Evolutionary conservation across 1,140 invertebrate species (phyloP).

Genomic region (Doryteuthis pealeii): DNA sequence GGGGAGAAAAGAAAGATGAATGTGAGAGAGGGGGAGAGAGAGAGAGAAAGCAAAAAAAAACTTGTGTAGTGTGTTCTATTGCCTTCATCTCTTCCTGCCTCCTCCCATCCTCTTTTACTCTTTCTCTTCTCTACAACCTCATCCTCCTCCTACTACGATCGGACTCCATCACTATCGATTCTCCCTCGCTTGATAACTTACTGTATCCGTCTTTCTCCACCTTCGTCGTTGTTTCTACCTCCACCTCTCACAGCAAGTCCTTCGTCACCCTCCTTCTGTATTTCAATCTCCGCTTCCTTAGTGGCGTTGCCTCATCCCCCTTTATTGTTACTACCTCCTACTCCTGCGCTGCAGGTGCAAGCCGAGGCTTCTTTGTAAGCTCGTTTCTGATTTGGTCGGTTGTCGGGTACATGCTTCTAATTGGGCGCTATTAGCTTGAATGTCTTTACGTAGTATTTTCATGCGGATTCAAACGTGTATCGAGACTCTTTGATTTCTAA

Average conservation of each 20-base stretch:
- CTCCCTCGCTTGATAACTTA: background rate
- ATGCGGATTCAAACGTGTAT: conserved; percentile 59
- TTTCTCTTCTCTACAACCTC: background rate
- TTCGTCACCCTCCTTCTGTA: too few species aligned
- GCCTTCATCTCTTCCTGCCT: too few species aligned
- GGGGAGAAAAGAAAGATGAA: too few species aligned
- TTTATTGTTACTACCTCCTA: background rate
- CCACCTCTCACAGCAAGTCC: background rate
- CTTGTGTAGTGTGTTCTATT: too few species aligned
- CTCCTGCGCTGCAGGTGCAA: background rate
- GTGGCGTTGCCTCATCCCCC: background rate
- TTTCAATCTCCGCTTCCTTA: too few species aligned
- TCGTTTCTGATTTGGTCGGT: conserved; percentile 46
- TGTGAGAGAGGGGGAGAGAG: too few species aligned
- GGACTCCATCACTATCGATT: background rate
- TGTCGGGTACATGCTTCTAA: conserved; percentile 49
- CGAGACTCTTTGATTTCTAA: conserved; percentile 28
- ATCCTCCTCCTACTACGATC: background rate
- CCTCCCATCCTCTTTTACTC: too few species aligned
- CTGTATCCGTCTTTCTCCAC: background rate
- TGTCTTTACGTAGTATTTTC: conserved; percentile 55
- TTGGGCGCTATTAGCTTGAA: conserved; percentile 53
- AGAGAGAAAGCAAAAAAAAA: too few species aligned
- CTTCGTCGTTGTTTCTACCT: background rate
- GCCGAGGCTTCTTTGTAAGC: conserved; percentile 38